Evolutionary conservation across 1,140 invertebrate species (phyloP), one percentile per base, ranked within the genome.

Genomic region (Brachionus rotundiformis): DNA sequence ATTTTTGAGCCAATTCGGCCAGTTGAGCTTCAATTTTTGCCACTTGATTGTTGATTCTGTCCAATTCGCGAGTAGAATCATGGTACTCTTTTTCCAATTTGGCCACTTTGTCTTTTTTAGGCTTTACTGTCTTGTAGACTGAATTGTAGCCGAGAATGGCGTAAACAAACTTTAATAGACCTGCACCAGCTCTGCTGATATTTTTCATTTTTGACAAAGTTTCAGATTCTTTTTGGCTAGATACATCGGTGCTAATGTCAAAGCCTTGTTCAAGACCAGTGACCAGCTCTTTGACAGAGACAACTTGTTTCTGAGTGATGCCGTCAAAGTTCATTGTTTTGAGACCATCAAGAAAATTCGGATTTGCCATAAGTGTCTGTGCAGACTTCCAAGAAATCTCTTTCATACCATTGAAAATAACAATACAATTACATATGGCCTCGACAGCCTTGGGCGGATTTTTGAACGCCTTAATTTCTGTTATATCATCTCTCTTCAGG

Each of bases 401-500:
- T 83, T 93, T 93, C 8, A 92, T 89, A 1, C 92, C 93, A 83
- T 91, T 90, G 19, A 95, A 89, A 73, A 95, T 93, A 0, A 92
- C 92, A 25, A 95, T 91, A 84, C 93, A 95, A 86, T 95, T 94
- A 84, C 93, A 94, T 0, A 95, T 92, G 1, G 92, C 85, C 84
- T 95, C 94, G 16, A 95, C 94, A 41, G 93, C 91, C 83, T 94
- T 92, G 0, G 94, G 94, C 0, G 94, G 94, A n/a, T 93, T 94
- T 33, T 93, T 92, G 86, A 95, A 95, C 0, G 93, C 94, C 81
- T 91, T 90, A 83, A 96, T 95, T 90, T 96, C 94, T 33, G 93
- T 94, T 82, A 96, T 95, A 85, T 95, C 94, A 0, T 91, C 90
- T 87, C 95, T 95, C 49, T 95, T 92, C 7, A 96, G 87, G 82